These are phyloP conservation scores for Meloidogyne hapla DNA, from an alignment of 1,140 invertebrate species.

Conservation along the genomic window DNA sequence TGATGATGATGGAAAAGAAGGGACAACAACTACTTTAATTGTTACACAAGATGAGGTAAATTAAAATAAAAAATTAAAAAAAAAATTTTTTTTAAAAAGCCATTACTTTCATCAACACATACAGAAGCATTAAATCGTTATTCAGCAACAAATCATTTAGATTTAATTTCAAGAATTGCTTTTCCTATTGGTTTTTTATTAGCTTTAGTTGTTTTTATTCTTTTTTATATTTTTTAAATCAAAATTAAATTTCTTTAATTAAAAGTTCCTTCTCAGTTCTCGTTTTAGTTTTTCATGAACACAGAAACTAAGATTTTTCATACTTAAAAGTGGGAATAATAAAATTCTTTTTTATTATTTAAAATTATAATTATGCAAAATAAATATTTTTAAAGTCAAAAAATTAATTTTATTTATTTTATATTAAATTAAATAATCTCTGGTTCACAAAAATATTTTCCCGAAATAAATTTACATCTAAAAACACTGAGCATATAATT, in stretches of 20 bases:
- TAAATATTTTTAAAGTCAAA: too few relatives aligned
- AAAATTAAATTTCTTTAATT: background rate
- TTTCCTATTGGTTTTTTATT: constrained; percentile 59
- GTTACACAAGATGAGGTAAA: constrained; percentile 24
- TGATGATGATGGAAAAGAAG: constrained; percentile 8
- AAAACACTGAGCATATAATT: too few relatives aligned
- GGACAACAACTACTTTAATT: constrained; percentile 11
- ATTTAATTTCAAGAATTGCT: constrained; percentile 52
- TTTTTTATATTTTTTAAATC: constrained; percentile 51
- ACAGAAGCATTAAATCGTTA: constrained; percentile 7
- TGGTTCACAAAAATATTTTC: too few relatives aligned
- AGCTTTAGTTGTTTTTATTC: constrained; percentile 52
- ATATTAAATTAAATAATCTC: too few relatives aligned
- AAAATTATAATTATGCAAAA: too few relatives aligned
- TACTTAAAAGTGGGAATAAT: too few relatives aligned
- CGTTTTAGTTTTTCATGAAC: too few relatives aligned
- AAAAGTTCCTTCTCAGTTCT: too few relatives aligned
- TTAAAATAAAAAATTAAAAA: constrained; percentile 11
- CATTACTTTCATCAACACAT: background rate
- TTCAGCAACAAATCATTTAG: constrained; percentile 40
- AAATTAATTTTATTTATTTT: too few relatives aligned
- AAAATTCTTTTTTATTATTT: too few relatives aligned
- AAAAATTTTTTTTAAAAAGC: background rate
- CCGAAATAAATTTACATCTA: too few relatives aligned
- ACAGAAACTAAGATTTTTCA: too few relatives aligned